A percentile compares a stretch with the other conserved stretches of the same genome.
phyloP scores from a whole-genome alignment of 2,888 invertebrate species.

The Boloria selene region DNA sequence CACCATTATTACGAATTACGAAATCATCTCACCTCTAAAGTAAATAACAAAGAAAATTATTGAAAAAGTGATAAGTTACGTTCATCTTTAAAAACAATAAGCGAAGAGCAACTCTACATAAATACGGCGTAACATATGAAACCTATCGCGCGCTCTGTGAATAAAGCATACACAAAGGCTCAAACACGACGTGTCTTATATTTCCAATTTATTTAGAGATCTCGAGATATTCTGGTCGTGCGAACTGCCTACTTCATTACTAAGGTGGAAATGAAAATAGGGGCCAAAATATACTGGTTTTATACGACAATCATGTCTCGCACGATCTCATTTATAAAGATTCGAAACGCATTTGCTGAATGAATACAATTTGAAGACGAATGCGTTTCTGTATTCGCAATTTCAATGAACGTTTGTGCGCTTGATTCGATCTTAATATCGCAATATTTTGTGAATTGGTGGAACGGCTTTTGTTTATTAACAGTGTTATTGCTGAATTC shows the following conservation, averaged over 20 bases:
- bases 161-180: conserved; percentile 65
- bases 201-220: conserved; percentile 57
- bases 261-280: conserved; percentile 33
- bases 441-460: conserved; percentile 55
- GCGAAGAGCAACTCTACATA: conserved; percentile 44
- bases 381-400: conserved; percentile 69
- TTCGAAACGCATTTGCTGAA: conserved; percentile 73
- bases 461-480: conserved; percentile 19
- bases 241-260: conserved; percentile 40
- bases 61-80: too few species aligned
- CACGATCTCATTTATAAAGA: conserved; percentile 76
- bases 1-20: too few species aligned
- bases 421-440: conserved; percentile 61
- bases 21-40: too few species aligned
- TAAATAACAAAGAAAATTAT: too few species aligned
- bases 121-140: conserved; percentile 46
- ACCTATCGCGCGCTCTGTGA: conserved; percentile 62
- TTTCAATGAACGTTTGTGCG: conserved; percentile 64
- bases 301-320: conserved; percentile 51
- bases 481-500: neutral
- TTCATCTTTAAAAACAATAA: conserved; percentile 23
- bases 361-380: conserved; percentile 79
- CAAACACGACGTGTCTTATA: conserved; percentile 54
- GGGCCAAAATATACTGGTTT: conserved; percentile 51
- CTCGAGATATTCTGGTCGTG: conserved; percentile 46